Evolutionary conservation across 2,797 vertebrate species (phyloP), one percentile per base, ranked within the genome.

Genomic region (Falco columbarius): DNA sequence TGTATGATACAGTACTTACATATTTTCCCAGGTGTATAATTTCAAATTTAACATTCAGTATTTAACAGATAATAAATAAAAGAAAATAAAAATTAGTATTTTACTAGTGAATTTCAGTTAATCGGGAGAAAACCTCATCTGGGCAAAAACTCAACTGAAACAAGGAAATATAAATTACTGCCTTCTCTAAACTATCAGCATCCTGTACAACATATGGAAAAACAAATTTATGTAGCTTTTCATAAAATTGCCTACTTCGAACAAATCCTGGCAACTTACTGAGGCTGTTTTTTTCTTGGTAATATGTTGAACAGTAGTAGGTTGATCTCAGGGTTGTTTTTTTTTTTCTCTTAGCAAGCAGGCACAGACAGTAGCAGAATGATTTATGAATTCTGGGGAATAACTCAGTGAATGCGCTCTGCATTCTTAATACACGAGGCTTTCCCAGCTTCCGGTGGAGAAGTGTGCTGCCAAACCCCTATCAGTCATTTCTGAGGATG

Each of bases 401-500:
- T 67, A 90, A 75, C 38, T 51, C 3, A 1, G 30, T 66, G 55
- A 84, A 86, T 38, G 30, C 23, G 49, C 32, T 55, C 76, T 9
- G 4, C 67, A 46, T 89, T 89, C n/a, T 58, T 66, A 59, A 46
- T 47, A 76, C 10, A 12, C 18, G 17, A 68, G 62, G 26, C 23
- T 81, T 12, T 81, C 29, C 6, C 32, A 40, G n/a, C 42, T 88
- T 18, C 8, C 4, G 0, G 54, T 46, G n/a, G 62, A 46, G 34
- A 62, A 66, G 8, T 0, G 0, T 27, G n/a, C 63, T 80, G 61
- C 72, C 79, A 82, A 82, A 40, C 3, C 22, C 3, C 0, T 42
- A n/a, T n/a, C 76, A 51, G 42, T 75, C 0, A 34, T 72, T 92
- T 86, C 29, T 62, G 66, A 89, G 92, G 15, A 58, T 36, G 26